Evolutionary conservation across 2,797 vertebrate genomes (phyloP), one percentile per base, ranked within the genome.

Genomic region (Onychomys arenicola): DNA sequence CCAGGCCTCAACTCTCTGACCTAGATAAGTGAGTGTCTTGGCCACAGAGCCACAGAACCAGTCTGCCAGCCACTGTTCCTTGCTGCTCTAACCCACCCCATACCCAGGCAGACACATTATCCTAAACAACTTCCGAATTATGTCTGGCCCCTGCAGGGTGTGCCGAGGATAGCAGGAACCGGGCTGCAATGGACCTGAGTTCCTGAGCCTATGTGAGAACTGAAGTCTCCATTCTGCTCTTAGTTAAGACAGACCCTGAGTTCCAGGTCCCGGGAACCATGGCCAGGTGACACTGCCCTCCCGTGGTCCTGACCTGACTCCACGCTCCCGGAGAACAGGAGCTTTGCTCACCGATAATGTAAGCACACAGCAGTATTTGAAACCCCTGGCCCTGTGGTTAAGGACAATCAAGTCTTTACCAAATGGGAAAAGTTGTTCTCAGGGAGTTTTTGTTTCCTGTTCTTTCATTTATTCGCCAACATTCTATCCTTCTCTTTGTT

Each of bases 1-100:
- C 85, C 76, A 32, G 32, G 17, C 59, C 52, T 85, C 77, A 85
- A 19, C 12, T 55, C 84, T 88, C 55, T 91, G 95, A 83, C 94
- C 95, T 34, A 71, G 87, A 91, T 83, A 76, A 19, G 55, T 34
- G 84, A 93, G 75, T 63, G 27, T 32, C 0, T 6, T 69, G 65
- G 73, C 55, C 83, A 76, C 21, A 23, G 43, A 65, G 67, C 90
- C 84, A 94, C 52, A 93, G 93, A 96, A 91, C 92, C 73, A 89
- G 97, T 94, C 49, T 63, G n/a, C 49, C 90, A 59, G 94, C 61
- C 82, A 88, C 88, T 76, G 40, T 61, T 89, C 63, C 84, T 93
- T 23, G 9, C 46, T 61, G 55, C 61, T 84, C 52, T 75, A 89
- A 90, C 69, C 84, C 34, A 32, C 85, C 57, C 52, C n/a, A 59